Base-by-base conservation (phyloP, 1,140 invertebrate species). In the Atopsyche davidsoni region DNA sequence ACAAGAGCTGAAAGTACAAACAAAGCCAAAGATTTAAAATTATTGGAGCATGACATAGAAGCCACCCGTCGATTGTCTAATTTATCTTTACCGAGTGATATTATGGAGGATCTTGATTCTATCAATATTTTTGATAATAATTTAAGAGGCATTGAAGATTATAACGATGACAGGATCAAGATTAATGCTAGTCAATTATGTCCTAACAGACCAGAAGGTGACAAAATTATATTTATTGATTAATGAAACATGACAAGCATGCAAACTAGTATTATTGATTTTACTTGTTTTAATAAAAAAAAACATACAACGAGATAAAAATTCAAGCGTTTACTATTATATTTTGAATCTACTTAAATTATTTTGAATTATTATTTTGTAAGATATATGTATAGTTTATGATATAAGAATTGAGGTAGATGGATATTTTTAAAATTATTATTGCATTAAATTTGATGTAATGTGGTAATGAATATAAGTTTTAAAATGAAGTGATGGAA, bases 221-320 rank as follows among this genome's bases (percentile, higher is more conserved):
- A 72, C 23, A 66, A 64, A 55, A 69, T 71, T 48, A 35, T 68
- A 51, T 70, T 72, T 64, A 44, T 71, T 23, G 57, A 70, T 42
- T 51, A 65, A 19, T 45, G 11, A 45, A 11, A 7, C 14, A 36
- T 36, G 4, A 9, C 34, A 28, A n/a, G n/a, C 25, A 7, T 13
- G 35, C 17, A 13, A 36, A 14, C 6, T 36, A 14, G 17, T 36
- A 14, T 17, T 36, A 36, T 7, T 36, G 35, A 36, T 36, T 28
- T 28, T 28, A 28, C 6, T 28, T 28, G n/a, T 7, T 28, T 7
- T 7, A n/a, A 28, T 28, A 28, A 28, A 7, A 7, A n/a, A n/a
- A n/a, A n/a, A n/a, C n/a, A n/a, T n/a, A n/a, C n/a, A n/a, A n/a
- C n/a, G n/a, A n/a, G n/a, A n/a, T n/a, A n/a, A n/a, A n/a, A n/a